Conservation (phyloP, 1,140 invertebrate species). For the Drosophila pseudoobscura region DNA sequence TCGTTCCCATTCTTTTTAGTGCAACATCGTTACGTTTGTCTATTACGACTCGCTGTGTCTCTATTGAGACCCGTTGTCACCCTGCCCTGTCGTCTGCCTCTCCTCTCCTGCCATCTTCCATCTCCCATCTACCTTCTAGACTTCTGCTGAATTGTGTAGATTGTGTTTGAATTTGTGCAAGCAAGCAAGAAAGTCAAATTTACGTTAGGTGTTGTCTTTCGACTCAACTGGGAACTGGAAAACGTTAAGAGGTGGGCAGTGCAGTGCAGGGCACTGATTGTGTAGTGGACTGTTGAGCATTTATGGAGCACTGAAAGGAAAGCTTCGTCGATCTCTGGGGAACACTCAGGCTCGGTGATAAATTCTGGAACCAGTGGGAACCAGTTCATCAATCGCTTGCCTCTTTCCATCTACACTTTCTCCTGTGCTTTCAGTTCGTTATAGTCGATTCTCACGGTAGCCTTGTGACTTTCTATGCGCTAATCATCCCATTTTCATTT, state of each 20-base stretch:
- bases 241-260: neutral
- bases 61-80: slow-evolving; percentile 53
- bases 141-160: slow-evolving; percentile 47
- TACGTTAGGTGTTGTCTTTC: slow-evolving; percentile 44
- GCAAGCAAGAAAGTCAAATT: slow-evolving; percentile 75
- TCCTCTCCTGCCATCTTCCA: neutral
- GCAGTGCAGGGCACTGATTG: slow-evolving; percentile 8
- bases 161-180: slow-evolving; percentile 70
- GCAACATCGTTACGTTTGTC: slow-evolving; percentile 75
- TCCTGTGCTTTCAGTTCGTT: no score
- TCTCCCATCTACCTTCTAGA: neutral
- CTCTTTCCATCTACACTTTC: no score
- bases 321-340: slow-evolving; percentile 1
- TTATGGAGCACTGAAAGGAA: slow-evolving; percentile 19
- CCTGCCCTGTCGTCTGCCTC: neutral
- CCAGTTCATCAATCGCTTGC: no score
- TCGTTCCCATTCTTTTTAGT: slow-evolving; percentile 29
- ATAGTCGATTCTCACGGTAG: neutral
- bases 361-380: no score
- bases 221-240: neutral
- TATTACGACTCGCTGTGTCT: slow-evolving; percentile 67
- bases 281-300: slow-evolving; percentile 9
- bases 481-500: slow-evolving; percentile 7
- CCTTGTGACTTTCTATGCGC: neutral
- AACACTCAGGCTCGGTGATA: no score